Base-by-base conservation (phyloP, 2,888 invertebrate species). In the Parnassius mnemosyne region DNA sequence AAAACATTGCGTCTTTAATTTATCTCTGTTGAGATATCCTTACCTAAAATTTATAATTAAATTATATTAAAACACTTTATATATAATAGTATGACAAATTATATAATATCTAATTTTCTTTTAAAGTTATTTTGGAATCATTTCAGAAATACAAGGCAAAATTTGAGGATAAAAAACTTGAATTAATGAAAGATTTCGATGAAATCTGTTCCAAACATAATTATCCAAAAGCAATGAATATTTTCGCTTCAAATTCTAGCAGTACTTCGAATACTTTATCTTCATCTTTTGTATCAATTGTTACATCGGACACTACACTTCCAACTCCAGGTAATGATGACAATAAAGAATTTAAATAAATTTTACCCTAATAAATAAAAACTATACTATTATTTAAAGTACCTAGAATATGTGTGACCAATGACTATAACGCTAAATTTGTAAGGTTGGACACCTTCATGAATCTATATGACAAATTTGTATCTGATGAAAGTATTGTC, bases 211-310 rank as follows among this genome's bases (percentile, higher is more conserved):
- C 54, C 9, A 74, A 75, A 10, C 71, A 85, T 64, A 79, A 77
- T 63, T 83, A 83, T 1, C 66, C 69, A 1, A 64, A 70, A 1
- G 66, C 73, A 0, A 71, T 71, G 67, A 55, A 44, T 1, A 20
- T 67, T 0, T 66, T 70, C 0, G 49, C 76, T 0, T 69, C 83
- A 3, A 53, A 63, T 2, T 5, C 60, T 2, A 68, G 69, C 1
- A 68, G 69, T 11, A 72, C 75, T 1, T 68, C 76, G 0, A 73
- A 80, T 20, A 89, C 90, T 0, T 52, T 67, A 3, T 90, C 90
- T 0, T 90, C 90, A 1, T 83, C 86, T 0, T 90, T 90, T 64
- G n/a, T 89, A 34, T 89, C 90, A 1, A 57, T 84, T 0, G 56
- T 73, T 12, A 89, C 89, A 9, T 89, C 90, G 0, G 80, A 79